Conservation (phyloP, 2,797 vertebrate species). For the Atherinosoma microstoma region DNA sequence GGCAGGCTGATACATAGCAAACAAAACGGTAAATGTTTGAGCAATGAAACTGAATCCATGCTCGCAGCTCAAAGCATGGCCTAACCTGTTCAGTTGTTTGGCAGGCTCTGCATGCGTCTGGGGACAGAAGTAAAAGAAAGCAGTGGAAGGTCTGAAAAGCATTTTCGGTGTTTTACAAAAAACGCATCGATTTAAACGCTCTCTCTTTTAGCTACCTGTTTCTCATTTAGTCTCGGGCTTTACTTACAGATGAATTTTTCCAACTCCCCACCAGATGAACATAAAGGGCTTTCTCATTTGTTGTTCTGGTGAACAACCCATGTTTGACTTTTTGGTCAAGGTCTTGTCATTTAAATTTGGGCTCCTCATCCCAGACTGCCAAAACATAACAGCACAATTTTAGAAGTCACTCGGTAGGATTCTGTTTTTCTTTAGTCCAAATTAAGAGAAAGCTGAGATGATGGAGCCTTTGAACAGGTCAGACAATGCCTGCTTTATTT, state of each 20-base stretch:
- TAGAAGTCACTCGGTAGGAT: conserved; percentile 66
- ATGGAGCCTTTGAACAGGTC: conserved; percentile 28
- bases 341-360: conserved; percentile 64
- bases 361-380: conserved; percentile 63
- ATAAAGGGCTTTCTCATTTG: conserved; percentile 58
- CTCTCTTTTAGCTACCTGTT: conserved; percentile 6
- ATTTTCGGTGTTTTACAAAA: conserved; percentile 44
- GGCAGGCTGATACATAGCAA: conserved; percentile 67
- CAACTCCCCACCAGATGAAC: conserved; percentile 22
- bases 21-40: conserved; percentile 77
- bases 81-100: conserved; percentile 63
- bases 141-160: conserved; percentile 31
- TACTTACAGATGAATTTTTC: neutral
- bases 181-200: conserved; percentile 13
- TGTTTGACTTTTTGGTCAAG: conserved; percentile 74
- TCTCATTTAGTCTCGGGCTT: conserved; percentile 20
- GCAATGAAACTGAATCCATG: conserved; percentile 70
- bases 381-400: conserved; percentile 72
- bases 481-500: conserved; percentile 44
- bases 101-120: conserved; percentile 41
- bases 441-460: conserved; percentile 46
- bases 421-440: conserved; percentile 28
- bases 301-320: conserved; percentile 45
- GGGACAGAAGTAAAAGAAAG: conserved; percentile 39
- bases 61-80: conserved; percentile 50